Evolutionary conservation across 2,113 vertebrate species (phyloP).

Genomic region (Serilophus lunatus): DNA sequence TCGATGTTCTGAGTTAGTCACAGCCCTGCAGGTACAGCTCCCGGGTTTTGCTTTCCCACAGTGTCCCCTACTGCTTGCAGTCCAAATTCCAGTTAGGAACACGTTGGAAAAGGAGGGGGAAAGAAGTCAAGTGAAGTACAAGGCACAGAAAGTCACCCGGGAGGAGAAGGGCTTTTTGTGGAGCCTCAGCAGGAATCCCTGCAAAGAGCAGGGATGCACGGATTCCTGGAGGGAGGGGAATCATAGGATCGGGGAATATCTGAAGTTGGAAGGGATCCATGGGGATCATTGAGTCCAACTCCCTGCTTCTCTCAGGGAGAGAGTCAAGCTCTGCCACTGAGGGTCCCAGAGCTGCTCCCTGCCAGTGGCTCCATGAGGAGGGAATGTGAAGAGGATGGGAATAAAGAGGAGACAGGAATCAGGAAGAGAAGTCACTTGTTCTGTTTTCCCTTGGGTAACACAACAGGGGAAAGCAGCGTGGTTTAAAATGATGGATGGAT

Average conservation of each 20-base stretch:
- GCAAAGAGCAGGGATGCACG: accelerated
- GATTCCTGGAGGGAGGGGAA: not conserved
- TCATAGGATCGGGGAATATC: not conserved
- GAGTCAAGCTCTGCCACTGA: not conserved
- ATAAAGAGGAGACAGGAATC: not conserved
- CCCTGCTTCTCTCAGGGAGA: not conserved
- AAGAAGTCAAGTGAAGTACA: not conserved
- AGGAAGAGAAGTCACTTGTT: not conserved
- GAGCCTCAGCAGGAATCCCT: not conserved
- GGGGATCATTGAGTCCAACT: not conserved
- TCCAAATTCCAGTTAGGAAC: not conserved
- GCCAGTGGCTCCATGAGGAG: accelerated
- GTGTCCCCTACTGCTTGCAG: constrained; percentile 63
- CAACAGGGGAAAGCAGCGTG: not conserved
- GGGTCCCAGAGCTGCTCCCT: not conserved
- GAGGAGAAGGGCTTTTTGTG: not conserved
- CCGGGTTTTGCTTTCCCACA: constrained; percentile 56
- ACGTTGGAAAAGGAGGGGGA: accelerated
- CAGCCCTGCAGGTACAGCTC: constrained; percentile 34
- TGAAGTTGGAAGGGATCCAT: not conserved
- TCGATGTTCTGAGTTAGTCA: not conserved
- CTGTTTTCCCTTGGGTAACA: not conserved
- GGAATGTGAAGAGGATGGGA: not conserved
- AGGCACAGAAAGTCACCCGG: not conserved
- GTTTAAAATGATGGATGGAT: not conserved